phyloP scores from a whole-genome alignment of 2,888 invertebrate genomes.

The Dryobota labecula region DNA sequence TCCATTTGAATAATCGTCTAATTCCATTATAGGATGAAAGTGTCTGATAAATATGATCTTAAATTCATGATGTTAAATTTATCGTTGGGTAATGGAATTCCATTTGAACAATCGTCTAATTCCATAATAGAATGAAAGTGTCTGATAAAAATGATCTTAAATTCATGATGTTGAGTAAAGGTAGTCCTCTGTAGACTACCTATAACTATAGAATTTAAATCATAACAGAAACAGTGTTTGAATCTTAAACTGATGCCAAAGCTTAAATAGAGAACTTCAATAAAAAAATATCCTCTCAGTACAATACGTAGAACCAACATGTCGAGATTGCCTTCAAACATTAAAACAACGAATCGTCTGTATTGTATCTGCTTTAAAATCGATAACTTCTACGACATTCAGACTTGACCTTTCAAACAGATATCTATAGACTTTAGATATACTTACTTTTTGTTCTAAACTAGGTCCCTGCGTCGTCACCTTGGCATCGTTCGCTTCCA shows the following conservation, averaged over 20 bases:
- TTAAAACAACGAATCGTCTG: constrained; percentile 16
- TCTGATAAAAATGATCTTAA: too few relatives aligned
- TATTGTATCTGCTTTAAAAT: constrained; percentile 16
- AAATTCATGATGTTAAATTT: too few relatives aligned
- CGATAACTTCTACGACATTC: constrained; percentile 34
- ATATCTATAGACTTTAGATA: neutral
- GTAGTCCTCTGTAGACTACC: too few relatives aligned
- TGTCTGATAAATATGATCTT: too few relatives aligned
- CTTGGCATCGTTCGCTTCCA: constrained; percentile 72
- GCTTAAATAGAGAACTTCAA: constrained; percentile 13
- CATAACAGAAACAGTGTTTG: neutral
- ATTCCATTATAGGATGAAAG: neutral
- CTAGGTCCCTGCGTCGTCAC: constrained; percentile 92
- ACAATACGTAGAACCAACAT: constrained; percentile 10
- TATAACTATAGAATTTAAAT: too few relatives aligned
- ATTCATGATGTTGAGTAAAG: too few relatives aligned
- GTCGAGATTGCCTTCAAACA: constrained; percentile 17
- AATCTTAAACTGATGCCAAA: constrained; percentile 6
- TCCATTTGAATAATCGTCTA: neutral
- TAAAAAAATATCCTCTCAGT: constrained; percentile 13
- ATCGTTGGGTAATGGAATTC: too few relatives aligned
- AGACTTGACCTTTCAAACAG: constrained; percentile 24
- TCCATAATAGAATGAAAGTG: too few relatives aligned
- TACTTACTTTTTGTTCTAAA: constrained; percentile 91
- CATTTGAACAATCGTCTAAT: too few relatives aligned